phyloP scores from a whole-genome alignment of 2,888 invertebrate species.

The Drosophila fulvimacula region DNA sequence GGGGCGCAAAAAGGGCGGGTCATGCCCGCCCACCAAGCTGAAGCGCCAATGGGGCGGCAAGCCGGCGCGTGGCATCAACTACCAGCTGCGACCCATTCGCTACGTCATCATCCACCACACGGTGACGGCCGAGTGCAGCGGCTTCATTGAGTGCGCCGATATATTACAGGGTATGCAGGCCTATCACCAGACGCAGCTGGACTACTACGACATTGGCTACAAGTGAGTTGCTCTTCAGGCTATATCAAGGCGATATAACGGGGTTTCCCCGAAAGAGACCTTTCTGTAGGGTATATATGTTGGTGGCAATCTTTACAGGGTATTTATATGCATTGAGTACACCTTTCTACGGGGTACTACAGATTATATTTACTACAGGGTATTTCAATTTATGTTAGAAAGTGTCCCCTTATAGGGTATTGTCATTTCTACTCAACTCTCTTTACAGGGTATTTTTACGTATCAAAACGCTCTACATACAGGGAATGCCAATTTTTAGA shows the following conservation, averaged over 20 bases:
- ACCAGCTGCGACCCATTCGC: constrained; percentile 86
- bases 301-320: too few relatives aligned
- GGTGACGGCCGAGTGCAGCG: constrained; percentile 85
- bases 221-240: constrained; percentile 85
- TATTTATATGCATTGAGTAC: too few relatives aligned
- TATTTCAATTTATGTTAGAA: background rate
- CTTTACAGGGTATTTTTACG: background rate
- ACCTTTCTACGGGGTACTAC: too few relatives aligned
- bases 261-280: too few relatives aligned
- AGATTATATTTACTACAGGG: background rate
- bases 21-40: constrained; percentile 86
- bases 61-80: constrained; percentile 85
- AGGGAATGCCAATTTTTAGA: background rate
- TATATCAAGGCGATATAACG: too few relatives aligned
- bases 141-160: constrained; percentile 85
- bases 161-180: constrained; percentile 86
- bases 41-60: constrained; percentile 88
- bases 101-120: constrained; percentile 87
- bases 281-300: too few relatives aligned
- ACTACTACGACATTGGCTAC: constrained; percentile 86
- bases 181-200: constrained; percentile 85
- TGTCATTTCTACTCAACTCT: background rate
- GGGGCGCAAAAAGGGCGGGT: constrained; percentile 13
- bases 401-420: background rate
- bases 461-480: background rate